Evolutionary conservation across 2,888 invertebrate species (phyloP).

Genomic region (Dryobotodes eremita): DNA sequence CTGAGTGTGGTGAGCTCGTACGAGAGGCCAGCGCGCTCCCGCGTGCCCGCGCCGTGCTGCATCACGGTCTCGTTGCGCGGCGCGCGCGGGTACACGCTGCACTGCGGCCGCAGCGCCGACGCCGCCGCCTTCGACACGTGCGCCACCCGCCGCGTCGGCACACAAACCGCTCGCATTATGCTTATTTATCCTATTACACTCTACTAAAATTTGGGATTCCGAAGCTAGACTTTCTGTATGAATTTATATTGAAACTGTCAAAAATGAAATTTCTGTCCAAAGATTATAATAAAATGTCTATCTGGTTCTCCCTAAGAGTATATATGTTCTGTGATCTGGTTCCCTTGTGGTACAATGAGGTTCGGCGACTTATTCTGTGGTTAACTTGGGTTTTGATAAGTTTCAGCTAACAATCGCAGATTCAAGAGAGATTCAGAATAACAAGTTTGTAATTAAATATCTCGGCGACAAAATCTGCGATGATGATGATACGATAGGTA

Average conservation of each 20-base stretch:
- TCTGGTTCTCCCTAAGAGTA: too few relatives aligned
- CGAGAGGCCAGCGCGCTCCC: conserved; percentile 43
- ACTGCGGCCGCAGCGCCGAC: conserved; percentile 56
- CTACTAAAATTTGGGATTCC: conserved; percentile 32
- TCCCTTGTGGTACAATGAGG: neutral
- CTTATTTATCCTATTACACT: neutral
- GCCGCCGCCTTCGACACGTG: neutral
- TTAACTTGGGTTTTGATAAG: neutral
- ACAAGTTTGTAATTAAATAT: too few relatives aligned
- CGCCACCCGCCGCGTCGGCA: conserved; percentile 8
- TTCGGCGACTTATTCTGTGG: neutral
- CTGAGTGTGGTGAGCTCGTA: conserved; percentile 48
- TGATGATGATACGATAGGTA: too few relatives aligned
- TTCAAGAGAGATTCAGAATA: too few relatives aligned
- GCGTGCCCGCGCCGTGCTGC: conserved; percentile 48
- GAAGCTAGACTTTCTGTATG: neutral
- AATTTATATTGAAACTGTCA: conserved; percentile 24
- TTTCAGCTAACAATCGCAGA: too few relatives aligned
- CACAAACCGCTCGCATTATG: conserved; percentile 21
- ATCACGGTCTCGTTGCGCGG: conserved; percentile 51
- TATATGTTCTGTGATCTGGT: too few relatives aligned
- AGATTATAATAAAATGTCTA: conserved; percentile 8
- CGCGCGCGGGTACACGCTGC: conserved; percentile 38
- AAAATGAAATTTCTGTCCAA: conserved; percentile 12
- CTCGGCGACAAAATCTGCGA: too few relatives aligned